These are phyloP conservation scores for Allolobophora icterica DNA, from an alignment of 2,888 invertebrate genomes.

Conservation along the genomic window DNA sequence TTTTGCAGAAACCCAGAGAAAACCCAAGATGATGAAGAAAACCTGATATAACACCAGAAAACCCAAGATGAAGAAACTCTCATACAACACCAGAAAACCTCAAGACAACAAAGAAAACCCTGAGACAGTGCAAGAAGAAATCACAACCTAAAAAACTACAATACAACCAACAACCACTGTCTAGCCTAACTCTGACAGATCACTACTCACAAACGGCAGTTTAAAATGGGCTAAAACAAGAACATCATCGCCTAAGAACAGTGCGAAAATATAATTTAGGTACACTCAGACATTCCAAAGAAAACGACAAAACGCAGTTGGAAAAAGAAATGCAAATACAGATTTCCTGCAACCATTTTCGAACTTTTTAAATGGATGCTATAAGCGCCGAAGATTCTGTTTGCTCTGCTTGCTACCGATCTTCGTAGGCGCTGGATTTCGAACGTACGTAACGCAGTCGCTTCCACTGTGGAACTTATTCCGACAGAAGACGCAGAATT, in stretches of 20 bases:
- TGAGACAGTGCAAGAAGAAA: no score
- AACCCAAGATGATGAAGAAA: no score
- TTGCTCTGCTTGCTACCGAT: slow-evolving; percentile 18
- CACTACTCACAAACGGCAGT: background rate
- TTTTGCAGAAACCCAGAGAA: no score
- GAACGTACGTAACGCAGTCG: background rate
- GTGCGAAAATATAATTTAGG: background rate
- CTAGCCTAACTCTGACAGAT: background rate
- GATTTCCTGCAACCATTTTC: background rate
- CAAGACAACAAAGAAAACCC: no score
- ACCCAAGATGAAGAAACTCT: no score
- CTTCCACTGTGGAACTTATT: background rate
- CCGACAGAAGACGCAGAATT: slow-evolving; percentile 7
- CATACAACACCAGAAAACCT: no score
- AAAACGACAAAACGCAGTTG: background rate
- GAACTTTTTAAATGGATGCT: background rate
- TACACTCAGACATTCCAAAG: background rate
- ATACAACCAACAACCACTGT: background rate
- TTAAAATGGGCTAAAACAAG: background rate
- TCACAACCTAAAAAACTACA: background rate
- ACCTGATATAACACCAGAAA: no score
- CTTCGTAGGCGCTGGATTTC: background rate
- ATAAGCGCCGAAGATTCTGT: slow-evolving; percentile 11
- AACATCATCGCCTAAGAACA: background rate
- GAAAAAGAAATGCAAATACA: background rate